These are phyloP conservation scores for Anagyrus pseudococci DNA, from an alignment of 2,888 invertebrate genomes.

Conservation along the genomic window DNA sequence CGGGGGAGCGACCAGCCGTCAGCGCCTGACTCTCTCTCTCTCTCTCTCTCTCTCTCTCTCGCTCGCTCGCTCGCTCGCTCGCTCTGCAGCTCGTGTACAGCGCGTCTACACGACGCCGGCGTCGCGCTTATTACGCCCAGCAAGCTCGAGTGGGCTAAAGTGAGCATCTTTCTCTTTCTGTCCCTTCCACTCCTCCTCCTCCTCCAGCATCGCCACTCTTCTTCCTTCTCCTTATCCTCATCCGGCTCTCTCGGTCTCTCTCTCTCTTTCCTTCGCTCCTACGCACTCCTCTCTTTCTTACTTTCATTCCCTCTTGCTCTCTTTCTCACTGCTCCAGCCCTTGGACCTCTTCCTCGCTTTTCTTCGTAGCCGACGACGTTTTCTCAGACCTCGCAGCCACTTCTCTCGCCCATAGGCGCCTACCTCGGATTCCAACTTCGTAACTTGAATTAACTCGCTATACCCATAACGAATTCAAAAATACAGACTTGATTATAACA, in stretches of 20 bases:
- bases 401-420: too few relatives aligned
- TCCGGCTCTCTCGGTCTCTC: not conserved
- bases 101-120: constrained; percentile 14
- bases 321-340: constrained; percentile 5
- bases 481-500: too few relatives aligned
- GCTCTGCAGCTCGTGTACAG: not conserved
- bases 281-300: not conserved
- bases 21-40: too few relatives aligned
- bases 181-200: not conserved
- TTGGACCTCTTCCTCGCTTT: not conserved
- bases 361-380: not conserved
- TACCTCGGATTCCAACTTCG: too few relatives aligned
- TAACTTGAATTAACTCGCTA: too few relatives aligned
- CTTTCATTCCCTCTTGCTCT: constrained; percentile 1
- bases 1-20: not conserved
- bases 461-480: too few relatives aligned
- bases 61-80: too few relatives aligned
- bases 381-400: too few relatives aligned
- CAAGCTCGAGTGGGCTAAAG: constrained; percentile 23
- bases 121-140: constrained; percentile 18
- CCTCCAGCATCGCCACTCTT: not conserved
- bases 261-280: too few relatives aligned
- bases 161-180: constrained; percentile 28
- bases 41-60: too few relatives aligned
- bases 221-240: constrained; percentile 1